These are phyloP conservation scores for Hipposideros larvatus DNA, from an alignment of 2,797 vertebrate species.

Conservation along the genomic window DNA sequence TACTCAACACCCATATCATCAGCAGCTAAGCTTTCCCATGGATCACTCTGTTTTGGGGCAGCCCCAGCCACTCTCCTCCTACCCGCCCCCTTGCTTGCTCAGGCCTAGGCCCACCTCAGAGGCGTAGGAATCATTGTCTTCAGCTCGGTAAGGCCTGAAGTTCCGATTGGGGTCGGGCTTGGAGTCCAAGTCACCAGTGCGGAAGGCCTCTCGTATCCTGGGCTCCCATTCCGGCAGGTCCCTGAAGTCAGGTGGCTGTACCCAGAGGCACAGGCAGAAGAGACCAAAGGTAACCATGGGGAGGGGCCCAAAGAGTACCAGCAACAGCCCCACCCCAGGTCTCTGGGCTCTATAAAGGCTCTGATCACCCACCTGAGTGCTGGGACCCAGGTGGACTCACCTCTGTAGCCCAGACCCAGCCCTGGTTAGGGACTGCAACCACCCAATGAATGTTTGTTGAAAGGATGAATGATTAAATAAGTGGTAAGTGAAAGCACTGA, in stretches of 20 bases:
- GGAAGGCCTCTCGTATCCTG: conserved; percentile 85
- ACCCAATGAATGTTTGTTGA: not conserved
- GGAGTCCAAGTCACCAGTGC: conserved; percentile 87
- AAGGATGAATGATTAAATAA: not conserved
- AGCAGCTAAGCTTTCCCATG: not conserved
- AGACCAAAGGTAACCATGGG: conserved; percentile 88
- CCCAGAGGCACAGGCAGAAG: conserved; percentile 90
- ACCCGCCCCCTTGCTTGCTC: fast-evolving
- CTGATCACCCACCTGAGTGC: not conserved
- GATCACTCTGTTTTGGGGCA: not conserved
- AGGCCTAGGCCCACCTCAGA: conserved; percentile 88
- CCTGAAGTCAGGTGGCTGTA: conserved; percentile 98
- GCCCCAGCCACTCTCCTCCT: not conserved
- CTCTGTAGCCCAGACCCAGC: not conserved
- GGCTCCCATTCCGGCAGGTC: conserved; percentile 90
- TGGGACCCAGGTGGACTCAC: not conserved
- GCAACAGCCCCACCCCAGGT: conserved; percentile 73
- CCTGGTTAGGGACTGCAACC: not conserved
- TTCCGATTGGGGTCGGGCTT: conserved; percentile 87
- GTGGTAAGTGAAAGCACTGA: not conserved
- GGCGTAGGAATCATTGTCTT: conserved; percentile 91
- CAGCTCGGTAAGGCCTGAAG: conserved; percentile 88
- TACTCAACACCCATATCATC: not conserved
- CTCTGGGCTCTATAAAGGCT: not conserved
- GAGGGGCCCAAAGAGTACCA: conserved; percentile 78